These are phyloP conservation scores for Leucoptera coffeella DNA, from an alignment of 2,888 invertebrate species.

Conservation along the genomic window DNA sequence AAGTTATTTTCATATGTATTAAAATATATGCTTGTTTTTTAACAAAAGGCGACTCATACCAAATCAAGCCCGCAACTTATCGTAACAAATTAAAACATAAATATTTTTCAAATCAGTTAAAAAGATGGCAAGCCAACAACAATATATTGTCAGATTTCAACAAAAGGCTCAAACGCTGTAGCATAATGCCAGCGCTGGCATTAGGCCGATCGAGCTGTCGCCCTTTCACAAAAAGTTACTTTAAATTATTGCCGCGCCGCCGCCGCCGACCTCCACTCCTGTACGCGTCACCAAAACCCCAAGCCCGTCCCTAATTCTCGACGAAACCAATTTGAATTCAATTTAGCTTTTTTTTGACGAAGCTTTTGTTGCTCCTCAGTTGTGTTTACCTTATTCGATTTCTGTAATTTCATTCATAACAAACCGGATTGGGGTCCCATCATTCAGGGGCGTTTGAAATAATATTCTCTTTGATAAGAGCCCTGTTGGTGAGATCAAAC, in stretches of 20 bases:
- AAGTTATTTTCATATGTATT: no score
- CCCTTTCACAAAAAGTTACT: slow-evolving; percentile 37
- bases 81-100: no score
- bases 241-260: slow-evolving; percentile 35
- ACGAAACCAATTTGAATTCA: slow-evolving; percentile 55
- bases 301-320: slow-evolving; percentile 47
- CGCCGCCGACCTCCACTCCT: no score
- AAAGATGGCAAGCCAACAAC: no score
- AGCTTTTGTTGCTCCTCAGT: slow-evolving; percentile 51
- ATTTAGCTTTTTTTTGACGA: slow-evolving; percentile 50
- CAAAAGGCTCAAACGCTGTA: no score
- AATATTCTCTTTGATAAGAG: slow-evolving; percentile 53
- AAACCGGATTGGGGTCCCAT: slow-evolving; percentile 52
- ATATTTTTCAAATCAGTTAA: no score
- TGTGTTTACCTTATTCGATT: slow-evolving; percentile 55
- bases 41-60: no score
- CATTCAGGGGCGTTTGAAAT: slow-evolving; percentile 52
- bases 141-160: no score
- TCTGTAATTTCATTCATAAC: slow-evolving; percentile 55
- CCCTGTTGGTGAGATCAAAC: slow-evolving; percentile 18
- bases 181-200: no score
- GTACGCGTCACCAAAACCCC: slow-evolving; percentile 33
- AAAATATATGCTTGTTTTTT: no score
- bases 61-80: no score
- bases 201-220: slow-evolving; percentile 21